phyloP scores from a whole-genome alignment of 2,888 invertebrate genomes.

The Drosophila nigricruria region DNA sequence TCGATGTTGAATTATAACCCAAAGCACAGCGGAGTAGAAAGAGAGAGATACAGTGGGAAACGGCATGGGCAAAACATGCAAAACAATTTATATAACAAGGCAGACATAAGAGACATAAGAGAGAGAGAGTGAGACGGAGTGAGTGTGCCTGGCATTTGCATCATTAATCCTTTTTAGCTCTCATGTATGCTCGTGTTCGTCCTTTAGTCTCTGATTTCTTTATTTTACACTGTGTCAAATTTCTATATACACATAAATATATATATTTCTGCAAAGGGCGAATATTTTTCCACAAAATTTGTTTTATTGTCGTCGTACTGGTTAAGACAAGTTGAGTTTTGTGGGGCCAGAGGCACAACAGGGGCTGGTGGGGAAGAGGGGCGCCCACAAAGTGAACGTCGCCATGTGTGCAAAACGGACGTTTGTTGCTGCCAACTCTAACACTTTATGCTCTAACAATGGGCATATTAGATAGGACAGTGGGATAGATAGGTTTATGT shows the following conservation, averaged over 20 bases:
- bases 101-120: slow-evolving; percentile 3
- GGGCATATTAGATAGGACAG: neutral
- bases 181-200: slow-evolving; percentile 30
- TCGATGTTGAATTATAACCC: slow-evolving; percentile 69
- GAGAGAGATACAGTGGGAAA: neutral
- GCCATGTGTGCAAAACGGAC: slow-evolving; percentile 35
- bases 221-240: slow-evolving; percentile 34
- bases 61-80: slow-evolving; percentile 36
- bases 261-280: slow-evolving; percentile 5
- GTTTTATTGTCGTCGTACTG: slow-evolving; percentile 60
- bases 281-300: slow-evolving; percentile 70
- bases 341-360: neutral
- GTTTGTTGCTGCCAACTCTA: neutral
- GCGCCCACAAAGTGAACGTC: slow-evolving; percentile 20
- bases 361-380: neutral
- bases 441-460: neutral
- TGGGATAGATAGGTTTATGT: neutral
- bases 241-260: slow-evolving; percentile 12
- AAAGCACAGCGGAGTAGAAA: slow-evolving; percentile 25
- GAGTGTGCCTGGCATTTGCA: slow-evolving; percentile 30
- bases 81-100: slow-evolving; percentile 55
- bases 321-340: slow-evolving; percentile 1
- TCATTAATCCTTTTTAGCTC: slow-evolving; percentile 62
- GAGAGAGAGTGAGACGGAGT: too few relatives aligned
- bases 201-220: slow-evolving; percentile 44